Conservation (phyloP, 2,888 invertebrate species). For the Catocala fraxini region DNA sequence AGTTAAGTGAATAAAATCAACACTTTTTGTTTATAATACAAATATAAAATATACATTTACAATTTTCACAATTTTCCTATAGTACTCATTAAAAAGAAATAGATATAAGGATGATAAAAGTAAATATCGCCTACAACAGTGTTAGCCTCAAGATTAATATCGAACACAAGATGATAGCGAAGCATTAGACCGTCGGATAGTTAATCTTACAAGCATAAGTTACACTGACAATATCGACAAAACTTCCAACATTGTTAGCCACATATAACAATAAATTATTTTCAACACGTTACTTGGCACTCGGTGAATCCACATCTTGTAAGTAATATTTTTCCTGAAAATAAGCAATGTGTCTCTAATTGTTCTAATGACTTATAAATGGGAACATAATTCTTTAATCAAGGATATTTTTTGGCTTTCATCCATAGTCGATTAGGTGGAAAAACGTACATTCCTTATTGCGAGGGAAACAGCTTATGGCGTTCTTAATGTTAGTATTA, state of each 20-base stretch:
- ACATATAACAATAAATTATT: slow-evolving; percentile 23
- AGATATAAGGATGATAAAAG: no score
- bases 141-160: not conserved
- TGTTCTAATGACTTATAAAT: slow-evolving; percentile 35
- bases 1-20: no score
- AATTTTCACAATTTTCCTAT: no score
- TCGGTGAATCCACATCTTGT: slow-evolving; percentile 49
- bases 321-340: slow-evolving; percentile 41
- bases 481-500: not conserved
- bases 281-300: slow-evolving; percentile 34
- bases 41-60: no score
- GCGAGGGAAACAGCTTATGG: slow-evolving; percentile 16
- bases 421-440: slow-evolving; percentile 39
- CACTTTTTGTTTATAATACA: no score
- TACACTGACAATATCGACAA: slow-evolving; percentile 35
- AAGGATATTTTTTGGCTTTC: slow-evolving; percentile 31
- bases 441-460: slow-evolving; percentile 37
- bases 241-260: slow-evolving; percentile 24
- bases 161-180: not conserved
- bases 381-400: slow-evolving; percentile 34
- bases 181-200: not conserved
- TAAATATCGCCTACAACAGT: not conserved
- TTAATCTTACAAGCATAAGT: slow-evolving; percentile 12
- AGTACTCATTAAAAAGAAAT: no score
- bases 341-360: slow-evolving; percentile 42